phyloP scores from a whole-genome alignment of 2,797 vertebrate genomes.

The Erethizon dorsatum region DNA sequence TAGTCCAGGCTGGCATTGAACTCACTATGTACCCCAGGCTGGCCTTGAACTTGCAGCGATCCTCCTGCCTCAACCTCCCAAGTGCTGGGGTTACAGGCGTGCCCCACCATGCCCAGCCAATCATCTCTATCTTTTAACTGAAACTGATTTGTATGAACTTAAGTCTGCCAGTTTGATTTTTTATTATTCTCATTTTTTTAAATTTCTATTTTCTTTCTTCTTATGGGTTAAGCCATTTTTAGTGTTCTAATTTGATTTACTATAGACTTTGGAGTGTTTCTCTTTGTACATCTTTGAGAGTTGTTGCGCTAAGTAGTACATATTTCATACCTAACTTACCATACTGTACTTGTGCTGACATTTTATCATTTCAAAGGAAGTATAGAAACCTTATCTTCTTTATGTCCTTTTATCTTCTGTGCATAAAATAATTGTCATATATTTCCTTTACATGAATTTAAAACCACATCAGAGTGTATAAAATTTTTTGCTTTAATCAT shows the following conservation, averaged over 20 bases:
- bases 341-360: background rate
- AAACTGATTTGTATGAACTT: background rate
- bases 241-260: background rate
- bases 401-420: background rate
- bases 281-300: background rate
- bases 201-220: background rate
- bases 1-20: background rate
- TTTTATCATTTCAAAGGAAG: background rate
- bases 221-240: background rate
- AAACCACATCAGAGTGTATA: background rate
- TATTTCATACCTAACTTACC: background rate
- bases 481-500: background rate
- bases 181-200: background rate
- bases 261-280: background rate
- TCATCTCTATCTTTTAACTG: background rate
- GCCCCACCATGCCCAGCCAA: background rate
- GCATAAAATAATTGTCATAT: background rate
- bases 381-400: background rate
- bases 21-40: background rate
- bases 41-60: background rate
- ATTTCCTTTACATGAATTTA: background rate
- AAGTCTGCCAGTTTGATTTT: background rate
- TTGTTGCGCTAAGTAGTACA: background rate
- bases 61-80: background rate
- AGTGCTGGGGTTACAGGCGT: background rate